Base-by-base conservation (phyloP, 2,113 vertebrate species). In the Symphodus melops region DNA sequence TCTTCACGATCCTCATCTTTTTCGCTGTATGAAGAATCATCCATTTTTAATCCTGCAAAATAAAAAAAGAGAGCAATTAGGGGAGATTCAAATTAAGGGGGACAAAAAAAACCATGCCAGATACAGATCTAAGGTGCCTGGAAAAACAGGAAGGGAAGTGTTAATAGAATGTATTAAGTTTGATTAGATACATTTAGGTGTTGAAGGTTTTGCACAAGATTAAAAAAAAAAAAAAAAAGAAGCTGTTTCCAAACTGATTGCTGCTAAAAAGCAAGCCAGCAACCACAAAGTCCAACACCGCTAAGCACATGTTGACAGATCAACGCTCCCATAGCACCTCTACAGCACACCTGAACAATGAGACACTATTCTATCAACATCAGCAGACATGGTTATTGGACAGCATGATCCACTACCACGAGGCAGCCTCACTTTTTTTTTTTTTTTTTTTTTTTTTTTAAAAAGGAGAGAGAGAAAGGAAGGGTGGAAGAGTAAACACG, bases 11-110 rank as follows among this genome's bases (percentile, higher is more conserved):
- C 42, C 39, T 81, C 71, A 20, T 74, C 77, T 61, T 56, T 71
- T 33, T 88, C 92, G 49, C 36, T 71, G 48, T 69, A 64, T 14
- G 66, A 42, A 3, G 61, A 36, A 59, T 65, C 39, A 13, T 68
- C 73, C 73, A 60, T 1, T 60, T 84, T 83, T 91, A 89, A 64
- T 85, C 88, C 94, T 95, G 89, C 28, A 92, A 90, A 59, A 84
- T 68, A 92, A 58, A 28, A 44, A 33, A 78, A 51, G 23, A 28
- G 13, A 56, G 33, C 33, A 33, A 74, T 73, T 55, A 69, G 28
- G 46, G 69, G 12, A 76, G 19, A 46, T 71, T 46, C 56, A 20
- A 64, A 46, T 16, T 4, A 46, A 33, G 39, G 11, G 28, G 28
- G 16, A 2, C 9, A 7, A 3, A 42, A 3, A 21, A 51, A 41